Evolutionary conservation across 2,888 invertebrate species (phyloP).

Genomic region (Atherix ibis): DNA sequence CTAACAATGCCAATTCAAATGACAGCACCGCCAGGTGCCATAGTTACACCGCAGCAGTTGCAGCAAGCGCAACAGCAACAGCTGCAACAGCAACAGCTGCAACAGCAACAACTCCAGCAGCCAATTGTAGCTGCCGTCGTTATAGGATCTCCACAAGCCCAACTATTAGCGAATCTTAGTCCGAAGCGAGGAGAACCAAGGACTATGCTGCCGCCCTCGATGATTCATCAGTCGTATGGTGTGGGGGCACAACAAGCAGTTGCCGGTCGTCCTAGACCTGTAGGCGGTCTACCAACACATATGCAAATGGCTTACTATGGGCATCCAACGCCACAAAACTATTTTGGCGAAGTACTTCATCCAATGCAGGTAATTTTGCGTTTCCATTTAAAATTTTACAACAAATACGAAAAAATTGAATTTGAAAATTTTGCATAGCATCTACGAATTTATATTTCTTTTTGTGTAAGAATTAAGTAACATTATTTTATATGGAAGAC

Average conservation of each 20-base stretch:
- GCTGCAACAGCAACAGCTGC: slow-evolving; percentile 11
- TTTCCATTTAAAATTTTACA: no score
- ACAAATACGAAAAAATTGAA: no score
- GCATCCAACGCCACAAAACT: slow-evolving; percentile 22
- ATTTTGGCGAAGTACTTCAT: slow-evolving; percentile 30
- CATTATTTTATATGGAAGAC: no score
- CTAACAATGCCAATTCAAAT: slow-evolving; percentile 1
- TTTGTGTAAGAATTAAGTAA: no score
- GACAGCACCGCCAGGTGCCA: slow-evolving; percentile 9
- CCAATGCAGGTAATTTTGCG: slow-evolving; percentile 27
- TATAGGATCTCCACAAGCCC: slow-evolving; percentile 11
- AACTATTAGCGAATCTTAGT: slow-evolving; percentile 10
- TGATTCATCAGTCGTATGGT: slow-evolving; percentile 30
- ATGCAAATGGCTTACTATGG: slow-evolving; percentile 29
- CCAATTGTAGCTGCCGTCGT: slow-evolving; percentile 7
- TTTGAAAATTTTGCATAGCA: no score
- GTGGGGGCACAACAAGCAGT: slow-evolving; percentile 17
- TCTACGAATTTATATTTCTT: no score
- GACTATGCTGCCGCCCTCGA: slow-evolving; percentile 21
- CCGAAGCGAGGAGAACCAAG: slow-evolving; percentile 11
- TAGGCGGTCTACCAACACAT: slow-evolving; percentile 20
- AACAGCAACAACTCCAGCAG: slow-evolving; percentile 8
- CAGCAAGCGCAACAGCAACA: slow-evolving; percentile 11
- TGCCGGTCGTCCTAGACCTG: slow-evolving; percentile 18
- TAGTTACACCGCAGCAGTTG: slow-evolving; percentile 7